Conservation (phyloP, 2,113 vertebrate species). For the Brienomyrus brachyistius region DNA sequence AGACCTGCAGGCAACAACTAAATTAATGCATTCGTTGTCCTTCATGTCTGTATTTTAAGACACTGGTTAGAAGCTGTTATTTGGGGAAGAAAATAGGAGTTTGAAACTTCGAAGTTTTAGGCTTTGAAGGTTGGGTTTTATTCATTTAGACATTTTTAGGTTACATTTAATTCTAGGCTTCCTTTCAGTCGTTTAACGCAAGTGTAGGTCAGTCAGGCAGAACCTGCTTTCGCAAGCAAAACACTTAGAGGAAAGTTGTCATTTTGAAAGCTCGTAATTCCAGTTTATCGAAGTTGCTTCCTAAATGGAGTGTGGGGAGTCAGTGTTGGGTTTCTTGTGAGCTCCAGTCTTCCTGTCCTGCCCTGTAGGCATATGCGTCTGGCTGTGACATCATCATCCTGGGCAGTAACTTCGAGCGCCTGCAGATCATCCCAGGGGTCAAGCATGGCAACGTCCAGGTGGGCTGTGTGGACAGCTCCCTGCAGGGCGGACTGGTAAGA, state of each 20-base stretch:
- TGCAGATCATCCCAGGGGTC: conserved; percentile 94
- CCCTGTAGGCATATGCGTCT: conserved; percentile 82
- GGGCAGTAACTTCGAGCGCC: conserved; percentile 91
- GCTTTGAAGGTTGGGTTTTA: neutral
- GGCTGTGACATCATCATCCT: conserved; percentile 95
- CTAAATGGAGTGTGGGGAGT: neutral
- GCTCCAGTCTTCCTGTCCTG: neutral
- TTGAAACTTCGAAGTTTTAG: neutral
- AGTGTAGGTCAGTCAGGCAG: neutral
- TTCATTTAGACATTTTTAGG: neutral
- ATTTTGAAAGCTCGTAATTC: neutral
- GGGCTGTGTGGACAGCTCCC: conserved; percentile 89
- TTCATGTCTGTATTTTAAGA: neutral
- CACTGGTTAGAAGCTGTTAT: neutral
- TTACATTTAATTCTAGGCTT: neutral
- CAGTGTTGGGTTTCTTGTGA: neutral
- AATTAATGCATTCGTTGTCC: neutral
- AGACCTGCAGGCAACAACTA: neutral
- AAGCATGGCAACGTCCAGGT: conserved; percentile 97
- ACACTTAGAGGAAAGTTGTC: neutral
- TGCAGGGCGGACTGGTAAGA: conserved; percentile 87
- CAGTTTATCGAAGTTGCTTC: neutral
- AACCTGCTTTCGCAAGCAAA: neutral
- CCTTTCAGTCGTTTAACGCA: neutral
- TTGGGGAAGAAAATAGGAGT: neutral